phyloP scores from a whole-genome alignment of 2,888 invertebrate genomes.

The Dicyrtomina minuta region DNA sequence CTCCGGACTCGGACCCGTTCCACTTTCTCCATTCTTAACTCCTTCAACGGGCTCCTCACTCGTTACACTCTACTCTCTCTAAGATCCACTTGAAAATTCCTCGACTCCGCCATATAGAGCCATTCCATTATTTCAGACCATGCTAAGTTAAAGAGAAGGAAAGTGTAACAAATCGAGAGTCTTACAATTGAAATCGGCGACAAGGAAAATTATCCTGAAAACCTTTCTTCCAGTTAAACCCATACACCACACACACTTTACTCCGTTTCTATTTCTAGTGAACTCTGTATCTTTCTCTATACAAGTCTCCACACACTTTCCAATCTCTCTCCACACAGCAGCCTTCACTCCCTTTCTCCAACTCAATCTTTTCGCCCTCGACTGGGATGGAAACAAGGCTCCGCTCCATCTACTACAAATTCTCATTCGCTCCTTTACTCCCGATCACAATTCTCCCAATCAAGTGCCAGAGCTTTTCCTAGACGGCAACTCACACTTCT shows the following conservation, averaged over 20 bases:
- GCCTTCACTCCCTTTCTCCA: not conserved
- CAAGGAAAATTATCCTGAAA: constrained; percentile 34
- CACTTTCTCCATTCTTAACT: constrained; percentile 12
- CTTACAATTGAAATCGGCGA: constrained; percentile 31
- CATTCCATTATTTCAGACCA: constrained; percentile 27
- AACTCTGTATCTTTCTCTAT: not conserved
- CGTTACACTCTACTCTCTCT: too few relatives aligned
- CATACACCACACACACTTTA: constrained; percentile 1
- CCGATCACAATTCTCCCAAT: constrained; percentile 21
- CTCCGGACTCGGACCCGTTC: not conserved
- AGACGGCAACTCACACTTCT: constrained; percentile 12
- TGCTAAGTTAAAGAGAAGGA: constrained; percentile 30
- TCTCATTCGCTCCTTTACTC: constrained; percentile 7
- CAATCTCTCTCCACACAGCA: not conserved
- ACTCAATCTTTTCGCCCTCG: not conserved
- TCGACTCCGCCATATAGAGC: constrained; percentile 12
- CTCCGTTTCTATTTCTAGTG: not conserved
- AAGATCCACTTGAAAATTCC: constrained; percentile 21
- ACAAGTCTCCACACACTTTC: not conserved
- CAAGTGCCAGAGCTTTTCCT: constrained; percentile 25
- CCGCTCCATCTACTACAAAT: constrained; percentile 22
- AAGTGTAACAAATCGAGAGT: constrained; percentile 35
- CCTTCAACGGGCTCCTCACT: constrained; percentile 22
- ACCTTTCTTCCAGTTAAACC: constrained; percentile 26
- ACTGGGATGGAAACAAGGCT: not conserved